Conservation (phyloP, 1,140 invertebrate species). For the Drosophila ambigua region DNA sequence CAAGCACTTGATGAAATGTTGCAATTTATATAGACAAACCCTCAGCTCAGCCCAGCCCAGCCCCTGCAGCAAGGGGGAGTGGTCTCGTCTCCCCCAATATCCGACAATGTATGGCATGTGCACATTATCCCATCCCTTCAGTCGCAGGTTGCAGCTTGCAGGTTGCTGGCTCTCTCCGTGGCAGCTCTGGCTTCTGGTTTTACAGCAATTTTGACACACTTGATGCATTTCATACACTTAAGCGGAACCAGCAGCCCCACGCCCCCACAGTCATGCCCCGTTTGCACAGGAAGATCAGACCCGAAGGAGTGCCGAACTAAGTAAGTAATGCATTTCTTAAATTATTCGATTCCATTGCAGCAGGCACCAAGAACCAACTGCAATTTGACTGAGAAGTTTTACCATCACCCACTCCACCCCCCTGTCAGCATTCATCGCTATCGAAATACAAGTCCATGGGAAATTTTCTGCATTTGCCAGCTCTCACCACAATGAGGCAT, state of each 20-base stretch:
- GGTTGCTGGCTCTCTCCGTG: constrained; percentile 38
- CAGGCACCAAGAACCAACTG: neutral
- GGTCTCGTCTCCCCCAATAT: constrained; percentile 6
- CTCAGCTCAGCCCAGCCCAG: constrained; percentile 16
- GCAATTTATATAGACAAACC: constrained; percentile 76
- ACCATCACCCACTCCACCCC: neutral
- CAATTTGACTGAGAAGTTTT: constrained; percentile 31
- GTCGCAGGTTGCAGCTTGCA: constrained; percentile 36
- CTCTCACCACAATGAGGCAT: constrained; percentile 1
- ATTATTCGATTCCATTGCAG: constrained; percentile 50
- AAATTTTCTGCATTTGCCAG: neutral
- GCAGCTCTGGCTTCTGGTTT: constrained; percentile 40
- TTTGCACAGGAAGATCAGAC: constrained; percentile 35
- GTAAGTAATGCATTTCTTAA: constrained; percentile 64
- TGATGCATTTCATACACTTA: constrained; percentile 68
- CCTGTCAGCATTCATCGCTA: constrained; percentile 6
- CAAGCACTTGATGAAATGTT: constrained; percentile 77
- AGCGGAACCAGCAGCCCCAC: constrained; percentile 12
- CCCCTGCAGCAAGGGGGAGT: constrained; percentile 6
- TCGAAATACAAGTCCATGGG: neutral
- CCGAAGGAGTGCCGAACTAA: neutral
- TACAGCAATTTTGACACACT: constrained; percentile 76
- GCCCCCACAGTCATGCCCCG: constrained; percentile 25
- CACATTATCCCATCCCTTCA: constrained; percentile 53
- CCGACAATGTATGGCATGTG: constrained; percentile 40